Conservation (phyloP, 2,113 vertebrate genomes). For the Psilopogon haemacephalus region DNA sequence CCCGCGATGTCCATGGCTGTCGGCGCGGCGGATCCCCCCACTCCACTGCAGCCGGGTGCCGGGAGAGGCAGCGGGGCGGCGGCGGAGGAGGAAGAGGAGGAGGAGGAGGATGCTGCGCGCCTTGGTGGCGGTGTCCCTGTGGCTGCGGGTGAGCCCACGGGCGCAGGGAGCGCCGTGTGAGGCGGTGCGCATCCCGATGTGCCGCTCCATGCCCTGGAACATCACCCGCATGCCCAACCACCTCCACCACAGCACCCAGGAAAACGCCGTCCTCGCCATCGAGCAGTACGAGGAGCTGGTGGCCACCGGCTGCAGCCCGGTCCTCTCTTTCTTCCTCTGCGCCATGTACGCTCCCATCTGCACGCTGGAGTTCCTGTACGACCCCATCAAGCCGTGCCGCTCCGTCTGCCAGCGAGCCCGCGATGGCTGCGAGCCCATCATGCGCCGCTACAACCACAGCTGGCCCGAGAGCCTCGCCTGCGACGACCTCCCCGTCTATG, state of each 20-base stretch:
- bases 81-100: background rate
- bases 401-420: constrained; percentile 80
- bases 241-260: constrained; percentile 85
- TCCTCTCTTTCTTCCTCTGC: constrained; percentile 81
- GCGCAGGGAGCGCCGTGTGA: constrained; percentile 79
- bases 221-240: constrained; percentile 85
- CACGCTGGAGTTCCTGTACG: constrained; percentile 81
- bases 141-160: constrained; percentile 68
- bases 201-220: constrained; percentile 83
- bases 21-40: background rate
- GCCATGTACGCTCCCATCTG: constrained; percentile 85
- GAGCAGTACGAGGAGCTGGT: constrained; percentile 83
- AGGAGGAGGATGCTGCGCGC: constrained; percentile 23
- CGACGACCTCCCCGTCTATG: constrained; percentile 80
- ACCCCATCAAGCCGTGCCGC: constrained; percentile 81
- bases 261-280: constrained; percentile 82
- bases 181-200: constrained; percentile 83
- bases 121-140: constrained; percentile 64
- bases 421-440: constrained; percentile 81
- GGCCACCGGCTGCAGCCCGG: constrained; percentile 77
- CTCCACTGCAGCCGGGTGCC: background rate
- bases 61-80: background rate
- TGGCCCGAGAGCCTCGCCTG: constrained; percentile 83
- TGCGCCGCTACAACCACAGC: constrained; percentile 82
- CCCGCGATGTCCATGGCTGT: constrained; percentile 53